Conservation (phyloP, 2,888 invertebrate species). For the Hecatera dysodea region DNA sequence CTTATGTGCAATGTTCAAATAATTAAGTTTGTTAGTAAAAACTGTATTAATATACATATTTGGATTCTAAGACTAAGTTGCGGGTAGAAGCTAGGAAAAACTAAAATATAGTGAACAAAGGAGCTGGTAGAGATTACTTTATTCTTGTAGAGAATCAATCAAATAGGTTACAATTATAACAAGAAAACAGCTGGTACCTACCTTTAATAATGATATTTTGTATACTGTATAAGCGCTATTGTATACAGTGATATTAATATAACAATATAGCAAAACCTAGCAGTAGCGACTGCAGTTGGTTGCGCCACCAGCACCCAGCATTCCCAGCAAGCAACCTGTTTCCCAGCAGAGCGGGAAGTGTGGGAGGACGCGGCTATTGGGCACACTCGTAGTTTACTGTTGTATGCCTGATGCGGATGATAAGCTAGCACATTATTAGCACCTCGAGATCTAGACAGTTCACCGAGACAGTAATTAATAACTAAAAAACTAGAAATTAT, state of each 20-base stretch:
- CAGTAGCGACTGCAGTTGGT: not conserved
- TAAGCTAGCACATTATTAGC: slow-evolving; percentile 36
- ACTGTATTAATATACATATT: too few relatives aligned
- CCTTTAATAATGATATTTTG: not conserved
- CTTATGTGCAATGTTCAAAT: not conserved
- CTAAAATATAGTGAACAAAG: too few relatives aligned
- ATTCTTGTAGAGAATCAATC: not conserved
- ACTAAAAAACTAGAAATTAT: too few relatives aligned
- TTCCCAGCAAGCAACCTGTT: slow-evolving; percentile 30
- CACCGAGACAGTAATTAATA: not conserved
- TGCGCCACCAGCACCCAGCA: slow-evolving; percentile 17
- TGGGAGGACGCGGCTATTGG: slow-evolving; percentile 41
- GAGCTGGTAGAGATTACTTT: not conserved
- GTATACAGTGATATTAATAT: not conserved
- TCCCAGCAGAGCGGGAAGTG: slow-evolving; percentile 14
- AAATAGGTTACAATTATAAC: not conserved
- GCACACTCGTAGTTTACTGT: slow-evolving; percentile 25
- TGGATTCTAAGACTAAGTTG: too few relatives aligned
- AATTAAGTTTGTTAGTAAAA: too few relatives aligned
- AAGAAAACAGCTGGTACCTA: not conserved
- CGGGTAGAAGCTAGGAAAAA: too few relatives aligned
- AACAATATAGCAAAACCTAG: not conserved
- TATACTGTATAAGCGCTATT: not conserved
- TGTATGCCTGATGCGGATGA: slow-evolving; percentile 24
- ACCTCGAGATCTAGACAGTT: slow-evolving; percentile 5